Conservation (phyloP, 2,888 invertebrate species). For the Ligdia adustata region DNA sequence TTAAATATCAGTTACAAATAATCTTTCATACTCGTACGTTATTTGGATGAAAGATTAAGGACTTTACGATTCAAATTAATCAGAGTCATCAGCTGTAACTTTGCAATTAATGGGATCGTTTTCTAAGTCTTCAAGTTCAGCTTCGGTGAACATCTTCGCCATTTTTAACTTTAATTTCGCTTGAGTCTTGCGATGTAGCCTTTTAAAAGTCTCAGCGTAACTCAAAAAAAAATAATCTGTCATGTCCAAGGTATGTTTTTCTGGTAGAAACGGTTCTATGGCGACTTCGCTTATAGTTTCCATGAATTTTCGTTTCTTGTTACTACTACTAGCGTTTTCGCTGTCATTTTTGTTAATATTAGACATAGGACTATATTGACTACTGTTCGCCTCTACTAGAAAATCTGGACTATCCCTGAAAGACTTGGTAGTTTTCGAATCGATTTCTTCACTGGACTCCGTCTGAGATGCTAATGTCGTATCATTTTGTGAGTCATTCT, state of each 20-base stretch:
- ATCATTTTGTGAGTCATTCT: too few species aligned
- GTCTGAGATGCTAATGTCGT: too few species aligned
- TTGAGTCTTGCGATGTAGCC: slow-evolving; percentile 1
- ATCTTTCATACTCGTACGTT: too few species aligned
- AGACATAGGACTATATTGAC: background rate
- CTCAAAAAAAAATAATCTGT: slow-evolving; percentile 10
- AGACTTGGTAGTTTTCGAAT: too few species aligned
- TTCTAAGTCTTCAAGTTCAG: slow-evolving; percentile 12
- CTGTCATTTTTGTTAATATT: background rate
- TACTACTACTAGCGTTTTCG: background rate
- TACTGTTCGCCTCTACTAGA: background rate
- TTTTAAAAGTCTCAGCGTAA: slow-evolving; percentile 15
- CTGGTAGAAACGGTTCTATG: background rate
- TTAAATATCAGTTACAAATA: too few species aligned
- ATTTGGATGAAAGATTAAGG: too few species aligned
- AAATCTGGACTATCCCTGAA: background rate
- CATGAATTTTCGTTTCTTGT: background rate
- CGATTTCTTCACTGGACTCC: too few species aligned
- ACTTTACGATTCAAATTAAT: too few species aligned
- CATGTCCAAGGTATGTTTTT: slow-evolving; percentile 3
- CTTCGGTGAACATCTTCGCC: slow-evolving; percentile 13
- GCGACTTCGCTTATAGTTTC: background rate
- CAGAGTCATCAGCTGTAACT: background rate
- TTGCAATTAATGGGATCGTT: slow-evolving; percentile 6
- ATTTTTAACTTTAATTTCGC: slow-evolving; percentile 9